A percentile compares a stretch with the other conserved stretches of the same genome.
Conservation (phyloP, 92 coral and sea anemone species). For the Zoanthus gigantus region DNA sequence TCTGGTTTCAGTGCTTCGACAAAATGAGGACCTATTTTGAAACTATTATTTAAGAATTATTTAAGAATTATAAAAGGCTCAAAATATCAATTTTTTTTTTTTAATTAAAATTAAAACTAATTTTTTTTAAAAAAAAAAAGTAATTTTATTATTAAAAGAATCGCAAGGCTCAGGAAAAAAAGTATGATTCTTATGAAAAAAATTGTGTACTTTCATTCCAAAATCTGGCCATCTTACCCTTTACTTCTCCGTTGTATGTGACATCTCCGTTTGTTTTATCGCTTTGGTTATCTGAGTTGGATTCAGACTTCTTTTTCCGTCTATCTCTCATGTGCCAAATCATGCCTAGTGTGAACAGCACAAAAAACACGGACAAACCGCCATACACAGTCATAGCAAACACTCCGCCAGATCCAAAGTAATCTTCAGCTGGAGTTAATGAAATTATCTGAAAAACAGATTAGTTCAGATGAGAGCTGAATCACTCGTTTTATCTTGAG, state of each 20-base stretch:
- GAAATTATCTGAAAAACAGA: constrained; percentile 11
- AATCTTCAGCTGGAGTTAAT: constrained; percentile 75
- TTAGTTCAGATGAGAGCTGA: not conserved
- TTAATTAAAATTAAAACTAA: no score
- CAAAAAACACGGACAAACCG: constrained; percentile 77
- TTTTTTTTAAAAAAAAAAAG: no score
- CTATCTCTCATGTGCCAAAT: constrained; percentile 68
- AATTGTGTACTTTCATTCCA: no score
- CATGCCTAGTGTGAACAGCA: constrained; percentile 68
- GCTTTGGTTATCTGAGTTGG: constrained; percentile 8
- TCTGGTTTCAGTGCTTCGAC: no score
- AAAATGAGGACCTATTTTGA: no score
- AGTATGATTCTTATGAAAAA: no score
- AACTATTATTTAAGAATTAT: no score
- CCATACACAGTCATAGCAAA: constrained; percentile 91
- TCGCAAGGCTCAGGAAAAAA: no score
- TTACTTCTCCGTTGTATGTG: not conserved
- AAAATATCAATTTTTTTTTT: no score
- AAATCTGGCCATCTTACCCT: not conserved
- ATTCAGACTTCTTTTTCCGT: constrained; percentile 40
- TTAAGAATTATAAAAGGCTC: no score
- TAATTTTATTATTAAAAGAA: no score
- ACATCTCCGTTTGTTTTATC: not conserved
- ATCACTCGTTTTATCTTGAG: no score
- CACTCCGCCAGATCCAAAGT: constrained; percentile 98